These are phyloP conservation scores for Silurus glanis DNA, from an alignment of 2,113 vertebrate genomes.

Conservation along the genomic window DNA sequence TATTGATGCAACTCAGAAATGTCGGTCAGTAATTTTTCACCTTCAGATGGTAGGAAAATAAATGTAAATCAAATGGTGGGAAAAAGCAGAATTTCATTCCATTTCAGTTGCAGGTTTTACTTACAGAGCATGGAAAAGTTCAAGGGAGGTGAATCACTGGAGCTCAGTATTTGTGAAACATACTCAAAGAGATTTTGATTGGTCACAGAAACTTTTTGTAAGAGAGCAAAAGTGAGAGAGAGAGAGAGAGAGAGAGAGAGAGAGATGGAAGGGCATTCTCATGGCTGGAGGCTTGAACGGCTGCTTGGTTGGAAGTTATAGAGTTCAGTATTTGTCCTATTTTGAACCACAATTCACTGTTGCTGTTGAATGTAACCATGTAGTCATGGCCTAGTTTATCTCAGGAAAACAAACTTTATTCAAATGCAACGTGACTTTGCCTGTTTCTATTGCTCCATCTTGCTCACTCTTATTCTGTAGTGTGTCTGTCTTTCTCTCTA, in stretches of 20 bases:
- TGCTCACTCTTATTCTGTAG: background rate
- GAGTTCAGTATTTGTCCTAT: constrained; percentile 15
- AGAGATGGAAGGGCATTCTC: background rate
- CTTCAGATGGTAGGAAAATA: background rate
- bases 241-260: background rate
- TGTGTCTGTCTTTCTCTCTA: background rate
- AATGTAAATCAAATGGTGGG: background rate
- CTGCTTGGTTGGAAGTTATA: constrained; percentile 1
- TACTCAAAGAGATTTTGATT: background rate
- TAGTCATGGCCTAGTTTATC: constrained; percentile 35
- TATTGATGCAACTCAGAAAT: background rate
- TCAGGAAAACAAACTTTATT: constrained; percentile 15
- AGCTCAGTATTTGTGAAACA: background rate
- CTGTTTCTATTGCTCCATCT: background rate
- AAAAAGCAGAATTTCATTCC: background rate
- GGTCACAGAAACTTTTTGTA: background rate
- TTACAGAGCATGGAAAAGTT: background rate
- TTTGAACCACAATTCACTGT: constrained; percentile 30
- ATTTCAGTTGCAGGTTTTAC: background rate
- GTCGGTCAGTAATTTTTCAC: background rate
- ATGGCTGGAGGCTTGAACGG: background rate
- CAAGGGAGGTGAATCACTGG: background rate
- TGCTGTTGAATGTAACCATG: background rate
- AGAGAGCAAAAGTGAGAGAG: background rate
- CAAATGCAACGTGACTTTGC: background rate